Conservation (phyloP, 2,113 vertebrate species). For the Jacana jacana region DNA sequence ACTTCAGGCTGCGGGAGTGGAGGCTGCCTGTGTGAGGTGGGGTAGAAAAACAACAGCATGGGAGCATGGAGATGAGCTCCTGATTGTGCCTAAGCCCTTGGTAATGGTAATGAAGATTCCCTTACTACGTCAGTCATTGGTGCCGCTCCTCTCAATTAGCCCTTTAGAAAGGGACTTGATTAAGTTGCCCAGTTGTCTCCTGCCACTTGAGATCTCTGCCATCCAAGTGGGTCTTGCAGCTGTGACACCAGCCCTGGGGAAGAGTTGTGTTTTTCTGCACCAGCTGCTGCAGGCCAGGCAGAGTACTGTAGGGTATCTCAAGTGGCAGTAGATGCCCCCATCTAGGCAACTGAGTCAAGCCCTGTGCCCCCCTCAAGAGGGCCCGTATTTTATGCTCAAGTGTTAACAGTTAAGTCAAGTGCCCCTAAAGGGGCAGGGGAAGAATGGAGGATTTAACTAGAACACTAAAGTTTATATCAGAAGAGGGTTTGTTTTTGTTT, state of each 20-base stretch:
- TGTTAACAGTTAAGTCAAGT: not conserved
- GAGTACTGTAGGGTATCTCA: not conserved
- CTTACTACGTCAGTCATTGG: not conserved
- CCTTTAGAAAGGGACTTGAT: conserved; percentile 45
- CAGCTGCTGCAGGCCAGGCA: not conserved
- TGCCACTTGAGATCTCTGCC: not conserved
- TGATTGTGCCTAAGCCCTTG: conserved; percentile 15
- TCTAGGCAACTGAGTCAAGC: not conserved
- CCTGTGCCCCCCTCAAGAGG: conserved; percentile 14
- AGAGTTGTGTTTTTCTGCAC: not conserved
- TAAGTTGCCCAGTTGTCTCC: conserved; percentile 8
- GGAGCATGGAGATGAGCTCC: not conserved
- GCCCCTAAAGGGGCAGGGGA: not conserved
- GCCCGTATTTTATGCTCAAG: not conserved
- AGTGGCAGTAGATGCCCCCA: not conserved
- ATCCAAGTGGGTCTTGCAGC: not conserved
- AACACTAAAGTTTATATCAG: not conserved
- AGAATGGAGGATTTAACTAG: conserved; percentile 9
- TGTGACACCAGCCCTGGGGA: not conserved
- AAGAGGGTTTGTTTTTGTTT: not conserved
- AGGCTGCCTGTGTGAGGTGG: not conserved
- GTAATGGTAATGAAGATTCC: conserved; percentile 1
- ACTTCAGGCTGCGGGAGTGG: not conserved
- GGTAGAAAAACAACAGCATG: not conserved
- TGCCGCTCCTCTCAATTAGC: conserved; percentile 23